A percentile compares a stretch with the other conserved stretches of the same genome.
phyloP scores from a whole-genome alignment of 2,797 vertebrate species.

The Tarsius wallacei region DNA sequence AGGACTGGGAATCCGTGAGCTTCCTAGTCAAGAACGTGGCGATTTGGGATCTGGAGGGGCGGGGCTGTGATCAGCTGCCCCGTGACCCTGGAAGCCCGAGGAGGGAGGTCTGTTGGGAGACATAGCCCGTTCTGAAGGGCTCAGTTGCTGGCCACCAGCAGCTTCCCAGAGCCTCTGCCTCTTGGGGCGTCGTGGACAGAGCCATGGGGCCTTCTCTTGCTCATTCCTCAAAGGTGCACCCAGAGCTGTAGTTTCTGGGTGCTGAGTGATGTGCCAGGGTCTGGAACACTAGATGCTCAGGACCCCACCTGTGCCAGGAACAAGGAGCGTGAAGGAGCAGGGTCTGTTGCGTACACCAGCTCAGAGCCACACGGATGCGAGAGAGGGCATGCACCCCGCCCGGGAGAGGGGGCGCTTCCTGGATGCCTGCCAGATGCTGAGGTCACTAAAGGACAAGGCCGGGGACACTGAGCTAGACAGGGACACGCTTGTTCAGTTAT shows the following conservation, averaged over 20 bases:
- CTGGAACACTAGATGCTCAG: accelerated
- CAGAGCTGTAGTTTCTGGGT: accelerated
- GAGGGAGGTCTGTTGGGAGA: not conserved
- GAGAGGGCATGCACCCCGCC: accelerated
- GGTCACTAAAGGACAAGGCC: accelerated
- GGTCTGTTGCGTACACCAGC: accelerated
- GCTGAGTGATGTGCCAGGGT: accelerated
- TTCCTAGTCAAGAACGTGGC: not conserved
- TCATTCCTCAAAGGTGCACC: accelerated
- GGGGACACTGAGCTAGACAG: accelerated
- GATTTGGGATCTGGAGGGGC: not conserved
- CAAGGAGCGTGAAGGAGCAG: accelerated
- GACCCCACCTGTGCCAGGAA: accelerated
- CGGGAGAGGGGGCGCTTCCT: accelerated
- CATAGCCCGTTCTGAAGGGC: accelerated
- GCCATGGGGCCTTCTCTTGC: not conserved
- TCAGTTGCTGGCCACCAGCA: no score
- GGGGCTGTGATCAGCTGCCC: no score
- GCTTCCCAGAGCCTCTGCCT: accelerated
- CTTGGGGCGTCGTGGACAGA: not conserved
- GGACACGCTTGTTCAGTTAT: no score
- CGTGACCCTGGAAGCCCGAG: not conserved
- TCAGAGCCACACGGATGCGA: accelerated
- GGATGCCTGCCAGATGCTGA: not conserved
- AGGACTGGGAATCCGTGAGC: not conserved